A percentile compares a stretch with the other conserved stretches of the same genome.
These are phyloP conservation scores for Dryocosmus kuriphilus DNA, from an alignment of 2,888 invertebrate genomes.

Conservation along the genomic window DNA sequence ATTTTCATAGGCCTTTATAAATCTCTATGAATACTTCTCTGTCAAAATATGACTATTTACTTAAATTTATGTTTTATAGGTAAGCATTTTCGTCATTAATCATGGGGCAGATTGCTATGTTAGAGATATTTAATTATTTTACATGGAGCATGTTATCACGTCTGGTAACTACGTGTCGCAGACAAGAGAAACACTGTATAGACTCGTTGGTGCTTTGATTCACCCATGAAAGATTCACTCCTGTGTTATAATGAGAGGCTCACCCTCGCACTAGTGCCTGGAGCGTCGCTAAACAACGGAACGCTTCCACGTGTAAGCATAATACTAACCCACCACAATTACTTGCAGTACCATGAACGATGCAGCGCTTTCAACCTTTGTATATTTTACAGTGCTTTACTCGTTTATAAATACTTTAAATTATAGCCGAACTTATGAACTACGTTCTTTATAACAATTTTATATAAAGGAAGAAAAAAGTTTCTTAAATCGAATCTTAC, in stretches of 20 bases:
- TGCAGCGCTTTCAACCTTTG: constrained; percentile 25
- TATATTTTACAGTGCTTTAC: constrained; percentile 16
- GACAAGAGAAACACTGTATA: constrained; percentile 55
- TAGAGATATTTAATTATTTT: background rate
- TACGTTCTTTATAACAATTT: background rate
- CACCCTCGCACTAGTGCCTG: constrained; percentile 43
- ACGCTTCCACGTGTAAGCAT: constrained; percentile 48
- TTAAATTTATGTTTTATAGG: background rate
- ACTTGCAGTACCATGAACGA: constrained; percentile 35
- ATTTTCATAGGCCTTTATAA: background rate
- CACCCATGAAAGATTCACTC: constrained; percentile 62
- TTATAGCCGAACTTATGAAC: background rate
- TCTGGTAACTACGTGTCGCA: constrained; percentile 2
- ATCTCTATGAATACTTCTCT: background rate
- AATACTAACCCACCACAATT: constrained; percentile 49
- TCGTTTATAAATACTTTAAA: background rate
- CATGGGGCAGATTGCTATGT: background rate
- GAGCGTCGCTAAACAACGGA: constrained; percentile 50
- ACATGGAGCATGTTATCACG: constrained; percentile 38
- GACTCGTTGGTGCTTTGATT: constrained; percentile 56
- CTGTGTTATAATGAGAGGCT: constrained; percentile 57
- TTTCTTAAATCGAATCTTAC: background rate
- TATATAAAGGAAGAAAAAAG: background rate
- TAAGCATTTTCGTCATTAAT: background rate
- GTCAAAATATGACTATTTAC: background rate